A percentile compares a stretch with the other conserved stretches of the same genome.
These are phyloP conservation scores for Heliconius ethilla DNA, from an alignment of 2,888 invertebrate species.

Conservation along the genomic window DNA sequence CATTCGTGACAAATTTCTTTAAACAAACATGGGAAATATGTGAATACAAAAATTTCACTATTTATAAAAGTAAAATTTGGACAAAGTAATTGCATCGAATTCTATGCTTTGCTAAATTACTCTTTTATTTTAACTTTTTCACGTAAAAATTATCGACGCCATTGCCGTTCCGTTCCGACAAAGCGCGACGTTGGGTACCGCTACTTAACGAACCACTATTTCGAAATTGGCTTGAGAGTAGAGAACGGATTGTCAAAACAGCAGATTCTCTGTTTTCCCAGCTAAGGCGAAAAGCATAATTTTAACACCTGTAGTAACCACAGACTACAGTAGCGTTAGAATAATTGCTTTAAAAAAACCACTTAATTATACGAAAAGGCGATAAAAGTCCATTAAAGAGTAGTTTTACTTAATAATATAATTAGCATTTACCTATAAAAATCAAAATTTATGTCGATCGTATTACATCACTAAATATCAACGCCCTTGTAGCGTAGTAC, in stretches of 20 bases:
- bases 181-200: neutral
- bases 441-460: neutral
- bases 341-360: neutral
- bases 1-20: neutral
- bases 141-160: neutral
- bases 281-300: neutral
- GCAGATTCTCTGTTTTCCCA: neutral
- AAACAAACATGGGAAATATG: neutral
- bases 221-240: too few relatives aligned
- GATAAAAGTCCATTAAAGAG: conserved; percentile 1
- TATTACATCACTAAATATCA: neutral
- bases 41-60: neutral
- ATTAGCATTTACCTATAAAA: conserved; percentile 4
- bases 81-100: neutral
- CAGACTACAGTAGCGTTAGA: neutral
- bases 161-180: too few relatives aligned
- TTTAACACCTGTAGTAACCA: too few relatives aligned
- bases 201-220: neutral
- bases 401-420: neutral
- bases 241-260: neutral
- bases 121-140: neutral
- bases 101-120: neutral
- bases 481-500: neutral
- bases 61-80: neutral
- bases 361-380: conserved; percentile 2